A percentile compares a stretch with the other conserved stretches of the same genome.
Evolutionary conservation across 2,888 invertebrate species (phyloP).

Genomic region (Cynaeus angustus): DNA sequence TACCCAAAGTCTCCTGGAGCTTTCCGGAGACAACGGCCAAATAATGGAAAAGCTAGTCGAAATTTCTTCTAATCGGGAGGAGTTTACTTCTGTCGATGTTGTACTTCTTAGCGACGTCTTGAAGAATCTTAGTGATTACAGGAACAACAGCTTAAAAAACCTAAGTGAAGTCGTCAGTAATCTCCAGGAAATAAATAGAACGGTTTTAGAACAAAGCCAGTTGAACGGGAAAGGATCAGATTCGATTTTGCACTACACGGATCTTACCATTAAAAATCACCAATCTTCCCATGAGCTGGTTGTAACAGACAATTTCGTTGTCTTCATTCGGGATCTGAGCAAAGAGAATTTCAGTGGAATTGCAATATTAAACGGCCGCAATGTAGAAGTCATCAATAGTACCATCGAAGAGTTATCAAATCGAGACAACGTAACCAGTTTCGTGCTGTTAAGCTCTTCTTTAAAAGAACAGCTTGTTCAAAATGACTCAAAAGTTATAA

Average conservation of each 20-base stretch:
- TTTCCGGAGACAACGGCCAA: background rate
- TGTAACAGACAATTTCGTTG: background rate
- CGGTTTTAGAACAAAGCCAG: background rate
- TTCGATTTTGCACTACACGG: background rate
- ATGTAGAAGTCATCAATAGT: too few species aligned
- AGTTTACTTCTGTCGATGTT: background rate
- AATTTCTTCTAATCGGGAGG: background rate
- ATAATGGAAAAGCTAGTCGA: background rate
- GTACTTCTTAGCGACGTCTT: background rate
- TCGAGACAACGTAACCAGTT: background rate
- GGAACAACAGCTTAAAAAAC: background rate
- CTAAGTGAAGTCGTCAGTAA: background rate
- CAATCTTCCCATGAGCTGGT: background rate
- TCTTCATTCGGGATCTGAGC: background rate
- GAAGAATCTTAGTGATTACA: background rate
- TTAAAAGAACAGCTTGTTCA: constrained; percentile 8
- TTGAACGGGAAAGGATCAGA: background rate
- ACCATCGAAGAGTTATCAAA: too few species aligned
- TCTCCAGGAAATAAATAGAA: background rate
- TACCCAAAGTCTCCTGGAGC: too few species aligned
- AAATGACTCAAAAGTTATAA: constrained; percentile 2
- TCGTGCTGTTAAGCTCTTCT: constrained; percentile 5
- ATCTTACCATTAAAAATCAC: background rate
- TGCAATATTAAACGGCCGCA: too few species aligned
- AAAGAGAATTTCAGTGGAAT: background rate